Percentiles rank a stretch among this genome's conserved stretches.
phyloP scores from a whole-genome alignment of 2,888 invertebrate species.

The Coecobrya sp. region DNA sequence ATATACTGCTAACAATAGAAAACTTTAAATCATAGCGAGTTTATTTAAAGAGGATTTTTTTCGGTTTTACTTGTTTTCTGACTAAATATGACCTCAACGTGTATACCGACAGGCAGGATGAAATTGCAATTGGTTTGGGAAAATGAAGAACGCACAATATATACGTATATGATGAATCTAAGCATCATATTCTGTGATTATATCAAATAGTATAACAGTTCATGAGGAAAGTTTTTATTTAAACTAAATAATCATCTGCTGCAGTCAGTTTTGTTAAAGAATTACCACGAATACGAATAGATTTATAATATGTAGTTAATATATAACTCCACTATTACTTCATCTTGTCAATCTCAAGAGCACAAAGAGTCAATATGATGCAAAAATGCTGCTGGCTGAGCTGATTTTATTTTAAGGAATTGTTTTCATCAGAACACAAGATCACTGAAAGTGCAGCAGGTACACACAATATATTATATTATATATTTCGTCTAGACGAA shows the following conservation, averaged over 20 bases:
- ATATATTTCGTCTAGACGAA: slow-evolving; percentile 56
- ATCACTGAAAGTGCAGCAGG: slow-evolving; percentile 83
- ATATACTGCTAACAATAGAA: not conserved
- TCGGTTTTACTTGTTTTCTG: not conserved
- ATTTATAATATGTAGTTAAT: slow-evolving; percentile 11
- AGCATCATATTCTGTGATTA: not conserved
- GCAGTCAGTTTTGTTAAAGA: slow-evolving; percentile 59
- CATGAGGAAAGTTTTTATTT: slow-evolving; percentile 16
- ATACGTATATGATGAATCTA: not conserved
- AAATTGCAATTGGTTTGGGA: not conserved
- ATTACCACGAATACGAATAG: slow-evolving; percentile 24
- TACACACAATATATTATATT: slow-evolving; percentile 66
- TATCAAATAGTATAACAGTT: slow-evolving; percentile 13
- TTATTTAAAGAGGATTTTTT: not conserved
- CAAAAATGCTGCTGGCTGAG: slow-evolving; percentile 80
- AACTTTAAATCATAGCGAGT: not conserved
- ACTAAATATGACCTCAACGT: not conserved
- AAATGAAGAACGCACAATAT: too few species aligned
- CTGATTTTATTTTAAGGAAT: slow-evolving; percentile 65
- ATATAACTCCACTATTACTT: slow-evolving; percentile 48
- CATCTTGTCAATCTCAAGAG: slow-evolving; percentile 81
- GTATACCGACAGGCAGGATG: not conserved
- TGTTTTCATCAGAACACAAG: slow-evolving; percentile 78
- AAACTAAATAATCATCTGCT: slow-evolving; percentile 76
- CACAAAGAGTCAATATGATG: slow-evolving; percentile 78